A percentile compares a stretch with the other conserved stretches of the same genome.
These are phyloP conservation scores for Oxycera nigricornis DNA, from an alignment of 2,888 invertebrate genomes.

Conservation along the genomic window DNA sequence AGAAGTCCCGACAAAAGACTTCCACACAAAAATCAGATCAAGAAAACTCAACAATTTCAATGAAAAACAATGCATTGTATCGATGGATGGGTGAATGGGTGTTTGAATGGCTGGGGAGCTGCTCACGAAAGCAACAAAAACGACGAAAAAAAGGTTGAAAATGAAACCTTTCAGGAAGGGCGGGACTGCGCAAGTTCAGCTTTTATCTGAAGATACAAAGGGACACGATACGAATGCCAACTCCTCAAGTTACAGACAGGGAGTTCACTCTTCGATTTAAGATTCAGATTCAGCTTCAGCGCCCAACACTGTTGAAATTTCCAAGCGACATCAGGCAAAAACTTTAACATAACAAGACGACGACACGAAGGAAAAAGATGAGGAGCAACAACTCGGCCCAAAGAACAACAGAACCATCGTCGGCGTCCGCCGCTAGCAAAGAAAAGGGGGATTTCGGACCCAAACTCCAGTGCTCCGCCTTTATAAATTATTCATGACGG, in stretches of 20 bases:
- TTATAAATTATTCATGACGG: conserved; percentile 62
- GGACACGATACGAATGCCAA: conserved; percentile 29
- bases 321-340: not conserved
- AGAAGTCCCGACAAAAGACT: not conserved
- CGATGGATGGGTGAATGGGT: not conserved
- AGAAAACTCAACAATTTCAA: not conserved
- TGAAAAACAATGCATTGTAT: not conserved
- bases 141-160: too few relatives aligned
- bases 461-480: conserved; percentile 62
- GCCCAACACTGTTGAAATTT: not conserved
- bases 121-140: conserved; percentile 19
- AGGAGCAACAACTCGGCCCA: conserved; percentile 22
- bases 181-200: conserved; percentile 40
- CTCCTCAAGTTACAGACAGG: conserved; percentile 33
- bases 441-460: conserved; percentile 22
- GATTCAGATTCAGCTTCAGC: not conserved
- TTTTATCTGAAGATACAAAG: conserved; percentile 28
- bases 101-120: not conserved
- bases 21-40: not conserved
- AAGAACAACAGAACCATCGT: conserved; percentile 18
- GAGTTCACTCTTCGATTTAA: not conserved
- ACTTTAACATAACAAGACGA: not conserved
- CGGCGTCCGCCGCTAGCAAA: not conserved
- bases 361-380: not conserved
- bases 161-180: conserved; percentile 31